These are phyloP conservation scores for Trissoscelio sp. DNA, from an alignment of 2,888 invertebrate species.

Conservation along the genomic window DNA sequence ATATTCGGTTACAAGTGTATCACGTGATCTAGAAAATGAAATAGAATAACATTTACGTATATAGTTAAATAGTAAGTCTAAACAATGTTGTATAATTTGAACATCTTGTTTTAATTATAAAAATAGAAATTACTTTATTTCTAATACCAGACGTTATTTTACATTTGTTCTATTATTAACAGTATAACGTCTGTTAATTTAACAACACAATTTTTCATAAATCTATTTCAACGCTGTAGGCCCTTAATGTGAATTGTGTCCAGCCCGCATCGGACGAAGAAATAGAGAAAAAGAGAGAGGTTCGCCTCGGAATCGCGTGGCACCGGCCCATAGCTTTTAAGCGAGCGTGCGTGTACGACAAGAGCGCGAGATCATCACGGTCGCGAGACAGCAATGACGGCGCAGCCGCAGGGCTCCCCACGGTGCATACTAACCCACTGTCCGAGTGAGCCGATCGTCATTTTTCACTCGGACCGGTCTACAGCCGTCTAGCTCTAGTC, in stretches of 20 bases:
- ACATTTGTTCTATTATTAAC: too few species aligned
- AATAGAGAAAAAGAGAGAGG: conserved; percentile 69
- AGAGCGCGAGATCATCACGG: conserved; percentile 63
- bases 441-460: conserved; percentile 65
- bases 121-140: too few species aligned
- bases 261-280: conserved; percentile 75
- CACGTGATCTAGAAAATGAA: too few species aligned
- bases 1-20: too few species aligned
- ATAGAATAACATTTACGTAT: too few species aligned
- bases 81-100: too few species aligned
- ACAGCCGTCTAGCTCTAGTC: conserved; percentile 79
- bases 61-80: too few species aligned
- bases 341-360: conserved; percentile 52
- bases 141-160: too few species aligned
- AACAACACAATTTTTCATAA: neutral
- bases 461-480: conserved; percentile 79
- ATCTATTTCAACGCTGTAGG: conserved; percentile 16
- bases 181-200: too few species aligned
- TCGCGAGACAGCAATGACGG: conserved; percentile 52
- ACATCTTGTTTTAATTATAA: too few species aligned
- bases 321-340: conserved; percentile 41
- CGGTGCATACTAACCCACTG: conserved; percentile 68
- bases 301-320: conserved; percentile 58
- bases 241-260: conserved; percentile 23
- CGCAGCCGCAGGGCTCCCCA: conserved; percentile 33